Percentiles rank a stretch among this genome's conserved stretches.
Evolutionary conservation across 2,888 invertebrate genomes (phyloP).

Genomic region (Alviniconcha strummeri): DNA sequence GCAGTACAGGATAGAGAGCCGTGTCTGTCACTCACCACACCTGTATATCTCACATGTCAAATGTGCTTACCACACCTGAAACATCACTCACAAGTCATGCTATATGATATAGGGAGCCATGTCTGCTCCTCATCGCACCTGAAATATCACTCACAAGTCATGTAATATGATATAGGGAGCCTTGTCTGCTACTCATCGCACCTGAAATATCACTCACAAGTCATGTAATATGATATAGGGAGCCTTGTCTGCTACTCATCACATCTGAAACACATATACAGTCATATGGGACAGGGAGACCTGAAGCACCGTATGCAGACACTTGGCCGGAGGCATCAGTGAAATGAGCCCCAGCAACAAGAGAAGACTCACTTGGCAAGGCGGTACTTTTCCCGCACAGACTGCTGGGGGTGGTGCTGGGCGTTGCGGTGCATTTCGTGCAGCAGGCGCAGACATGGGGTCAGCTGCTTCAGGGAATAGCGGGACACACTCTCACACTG

Average conservation of each 20-base stretch:
- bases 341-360: slow-evolving; percentile 43
- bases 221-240: too few relatives aligned
- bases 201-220: too few relatives aligned
- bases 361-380: slow-evolving; percentile 70
- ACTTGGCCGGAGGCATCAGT: slow-evolving; percentile 45
- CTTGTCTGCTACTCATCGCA: neutral
- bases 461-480: slow-evolving; percentile 32
- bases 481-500: slow-evolving; percentile 74
- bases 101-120: too few relatives aligned
- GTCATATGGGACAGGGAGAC: neutral
- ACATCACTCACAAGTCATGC: too few relatives aligned
- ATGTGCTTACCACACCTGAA: too few relatives aligned
- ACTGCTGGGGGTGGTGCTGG: slow-evolving; percentile 83
- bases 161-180: too few relatives aligned
- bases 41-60: too few relatives aligned
- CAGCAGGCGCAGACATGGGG: slow-evolving; percentile 69
- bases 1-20: too few relatives aligned
- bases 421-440: slow-evolving; percentile 82
- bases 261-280: neutral
- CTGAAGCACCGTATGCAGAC: neutral
- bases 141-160: too few relatives aligned
- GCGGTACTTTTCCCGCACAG: slow-evolving; percentile 92
- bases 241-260: neutral
- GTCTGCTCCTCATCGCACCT: too few relatives aligned
- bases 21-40: too few relatives aligned